Base-by-base conservation (phyloP, 2,113 vertebrate species). In the Neolamprologus kungweensis region DNA sequence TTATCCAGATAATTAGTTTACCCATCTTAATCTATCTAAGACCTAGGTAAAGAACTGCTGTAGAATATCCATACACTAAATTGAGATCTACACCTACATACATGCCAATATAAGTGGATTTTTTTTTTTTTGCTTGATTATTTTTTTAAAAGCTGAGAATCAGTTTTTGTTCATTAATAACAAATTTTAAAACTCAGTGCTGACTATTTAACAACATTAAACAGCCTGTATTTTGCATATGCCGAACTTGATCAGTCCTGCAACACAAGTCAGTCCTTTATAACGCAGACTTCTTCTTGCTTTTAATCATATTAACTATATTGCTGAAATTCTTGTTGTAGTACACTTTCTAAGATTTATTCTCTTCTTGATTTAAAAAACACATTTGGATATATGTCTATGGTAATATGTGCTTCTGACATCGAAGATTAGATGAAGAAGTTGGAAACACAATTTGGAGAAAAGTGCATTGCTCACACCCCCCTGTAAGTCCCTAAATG, bases 61-160 rank as follows among this genome's bases (percentile, higher is more conserved):
- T 50, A 75, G 23, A 75, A 75, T 75, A 28, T 19, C 71, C 42
- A 75, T 75, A 28, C 71, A 75, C 42, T 47, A 75, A 47, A 45
- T 10, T 10, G 42, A 17, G 9, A 28, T 75, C 23, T 19, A 75
- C 42, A 50, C 71, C 42, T 75, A 50, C 42, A 28, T 47, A 28
- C 21, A 8, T 17, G 14, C 13, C 14, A 47, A 47, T 26, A 28
- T 26, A 28, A 26, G 14, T 42, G 21, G 13, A 26, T 26, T 45
- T 47, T 11, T 17, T 7, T 31, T 9, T 8, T 16, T 73, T 45
- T 40, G 5, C 23, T 17, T 45, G 5, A 10, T 73, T 17, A 7
- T 47, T 31, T 75, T 47, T 75, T 47, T 28, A 28, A 47, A 47
- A 2, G 0, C 40, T 75, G 9, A 47, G 4, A 47, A 47, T 47